A percentile compares a stretch with the other conserved stretches of the same genome.
These are phyloP conservation scores for Sminthopsis crassicaudata DNA, from an alignment of 2,113 vertebrate species.

Conservation along the genomic window DNA sequence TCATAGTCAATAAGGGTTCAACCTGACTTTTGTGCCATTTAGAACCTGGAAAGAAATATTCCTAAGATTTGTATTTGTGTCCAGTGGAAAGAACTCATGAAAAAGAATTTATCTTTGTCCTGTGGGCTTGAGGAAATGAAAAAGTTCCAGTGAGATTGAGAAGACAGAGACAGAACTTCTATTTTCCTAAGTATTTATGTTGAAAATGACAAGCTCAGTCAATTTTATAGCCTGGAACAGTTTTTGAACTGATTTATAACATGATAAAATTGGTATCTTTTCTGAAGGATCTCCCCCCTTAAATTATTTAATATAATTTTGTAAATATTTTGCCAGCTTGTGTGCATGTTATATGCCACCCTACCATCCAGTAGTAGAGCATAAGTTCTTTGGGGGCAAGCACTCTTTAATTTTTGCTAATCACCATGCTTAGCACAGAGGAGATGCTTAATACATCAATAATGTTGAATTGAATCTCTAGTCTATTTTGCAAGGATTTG, in stretches of 20 bases:
- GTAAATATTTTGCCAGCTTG: not conserved
- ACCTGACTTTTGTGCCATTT: not conserved
- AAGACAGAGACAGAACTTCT: not conserved
- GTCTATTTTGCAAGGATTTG: not conserved
- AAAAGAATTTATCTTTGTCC: not conserved
- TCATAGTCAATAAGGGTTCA: not conserved
- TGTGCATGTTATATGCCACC: not conserved
- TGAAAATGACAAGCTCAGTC: too few species aligned
- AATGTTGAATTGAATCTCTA: not conserved
- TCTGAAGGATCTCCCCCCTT: not conserved
- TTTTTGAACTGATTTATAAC: not conserved
- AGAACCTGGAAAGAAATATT: not conserved
- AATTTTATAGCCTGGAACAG: not conserved
- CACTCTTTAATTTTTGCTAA: not conserved
- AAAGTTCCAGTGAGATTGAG: not conserved
- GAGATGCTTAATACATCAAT: not conserved
- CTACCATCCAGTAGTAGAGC: not conserved
- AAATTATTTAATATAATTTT: not conserved
- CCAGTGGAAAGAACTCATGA: not conserved
- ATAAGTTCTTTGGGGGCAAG: not conserved
- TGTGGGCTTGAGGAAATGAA: not conserved
- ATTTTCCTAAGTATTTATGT: too few species aligned
- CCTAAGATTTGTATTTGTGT: not conserved
- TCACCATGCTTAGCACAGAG: not conserved
- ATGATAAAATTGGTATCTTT: not conserved